phyloP scores from a whole-genome alignment of 2,113 vertebrate genomes.

The Orthochromis malagaraziensis region DNA sequence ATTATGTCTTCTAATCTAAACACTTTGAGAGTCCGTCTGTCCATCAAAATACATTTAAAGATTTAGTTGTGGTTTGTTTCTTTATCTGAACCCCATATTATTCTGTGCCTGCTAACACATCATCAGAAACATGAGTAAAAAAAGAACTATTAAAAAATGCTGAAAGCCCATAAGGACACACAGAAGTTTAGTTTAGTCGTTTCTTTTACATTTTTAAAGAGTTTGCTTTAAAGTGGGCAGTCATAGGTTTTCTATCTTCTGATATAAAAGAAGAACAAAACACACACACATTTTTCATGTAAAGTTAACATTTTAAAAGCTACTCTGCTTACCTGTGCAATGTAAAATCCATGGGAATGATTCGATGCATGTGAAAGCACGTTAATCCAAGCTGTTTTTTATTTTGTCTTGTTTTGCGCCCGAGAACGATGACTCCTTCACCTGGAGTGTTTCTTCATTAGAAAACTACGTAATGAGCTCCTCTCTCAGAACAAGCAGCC shows the following conservation, averaged over 20 bases:
- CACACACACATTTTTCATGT: not conserved
- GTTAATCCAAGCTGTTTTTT: not conserved
- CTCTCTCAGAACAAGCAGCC: not conserved
- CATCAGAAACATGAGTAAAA: not conserved
- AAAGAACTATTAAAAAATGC: not conserved
- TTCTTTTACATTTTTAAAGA: not conserved
- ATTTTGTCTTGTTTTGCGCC: not conserved
- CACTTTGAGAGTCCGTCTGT: not conserved
- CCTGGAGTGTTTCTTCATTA: not conserved
- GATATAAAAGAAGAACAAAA: not conserved
- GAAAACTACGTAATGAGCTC: not conserved
- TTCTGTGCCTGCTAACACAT: not conserved
- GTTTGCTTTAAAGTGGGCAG: not conserved
- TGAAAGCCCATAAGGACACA: not conserved
- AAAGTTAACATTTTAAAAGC: not conserved
- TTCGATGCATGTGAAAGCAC: not conserved
- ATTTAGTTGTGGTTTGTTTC: not conserved
- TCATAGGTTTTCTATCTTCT: not conserved
- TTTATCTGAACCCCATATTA: not conserved
- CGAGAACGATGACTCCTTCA: not conserved
- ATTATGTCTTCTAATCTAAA: not conserved
- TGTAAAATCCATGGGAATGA: conserved; percentile 13
- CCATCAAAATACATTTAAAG: not conserved
- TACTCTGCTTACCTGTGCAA: conserved; percentile 13
- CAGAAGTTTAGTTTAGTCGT: not conserved